Conservation (phyloP, 30 jellyfish, hydroid and myxozoan genomes). For the Turritopsis rubra region DNA sequence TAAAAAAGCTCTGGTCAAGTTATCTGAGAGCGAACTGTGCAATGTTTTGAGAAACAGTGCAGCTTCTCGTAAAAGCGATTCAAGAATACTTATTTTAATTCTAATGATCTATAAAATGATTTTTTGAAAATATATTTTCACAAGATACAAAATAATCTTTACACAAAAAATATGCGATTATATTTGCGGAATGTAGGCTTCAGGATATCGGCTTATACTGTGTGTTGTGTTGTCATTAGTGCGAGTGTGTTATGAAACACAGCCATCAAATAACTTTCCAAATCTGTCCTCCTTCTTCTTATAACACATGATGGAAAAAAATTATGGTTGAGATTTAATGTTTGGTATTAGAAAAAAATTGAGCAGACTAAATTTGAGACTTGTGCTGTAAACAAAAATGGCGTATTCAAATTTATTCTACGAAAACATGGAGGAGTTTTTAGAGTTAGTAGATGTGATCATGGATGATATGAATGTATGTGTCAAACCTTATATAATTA, state of each 20-base stretch:
- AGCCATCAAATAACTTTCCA: background rate
- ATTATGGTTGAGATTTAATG: background rate
- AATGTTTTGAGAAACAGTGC: background rate
- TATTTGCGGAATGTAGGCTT: background rate
- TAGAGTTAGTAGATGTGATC: slow-evolving; percentile 9
- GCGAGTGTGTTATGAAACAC: background rate
- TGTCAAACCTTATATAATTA: background rate
- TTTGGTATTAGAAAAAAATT: background rate
- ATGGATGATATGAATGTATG: slow-evolving; percentile 4
- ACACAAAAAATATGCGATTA: background rate
- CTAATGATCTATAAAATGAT: background rate
- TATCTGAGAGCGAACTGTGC: background rate
- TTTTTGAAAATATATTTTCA: background rate
- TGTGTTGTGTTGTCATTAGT: background rate
- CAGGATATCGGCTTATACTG: background rate
- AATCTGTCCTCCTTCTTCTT: background rate
- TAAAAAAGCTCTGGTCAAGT: background rate
- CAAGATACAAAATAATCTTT: background rate
- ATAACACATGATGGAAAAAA: background rate
- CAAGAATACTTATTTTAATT: too few relatives aligned
- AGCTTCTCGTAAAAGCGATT: background rate
- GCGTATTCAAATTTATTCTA: background rate
- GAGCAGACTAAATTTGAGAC: too few relatives aligned
- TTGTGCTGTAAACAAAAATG: too few relatives aligned
- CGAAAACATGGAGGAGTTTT: slow-evolving; percentile 6